Base-by-base conservation (phyloP, 2,113 vertebrate species). In the Saccopteryx leptura region DNA sequence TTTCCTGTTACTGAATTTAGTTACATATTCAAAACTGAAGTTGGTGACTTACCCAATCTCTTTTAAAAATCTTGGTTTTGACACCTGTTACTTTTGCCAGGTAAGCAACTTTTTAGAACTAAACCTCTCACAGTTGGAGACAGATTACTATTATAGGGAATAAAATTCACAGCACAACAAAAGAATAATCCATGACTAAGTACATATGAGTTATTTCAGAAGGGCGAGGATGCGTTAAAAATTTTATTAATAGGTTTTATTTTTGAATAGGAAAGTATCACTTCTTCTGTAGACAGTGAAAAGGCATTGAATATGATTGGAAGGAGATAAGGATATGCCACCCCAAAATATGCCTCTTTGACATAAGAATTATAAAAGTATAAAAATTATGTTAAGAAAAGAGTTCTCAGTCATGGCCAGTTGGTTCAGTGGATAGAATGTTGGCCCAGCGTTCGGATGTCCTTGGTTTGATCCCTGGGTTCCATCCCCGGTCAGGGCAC, bases 11-110 rank as follows among this genome's bases (percentile, higher is more conserved):
- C 24, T 86, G 31, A 58, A 86, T 80, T 81, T 58, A 88, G 26
- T 52, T 86, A 88, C 26, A 79, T 52, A 93, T 61, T 83, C 69
- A 60, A 97, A 96, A 88, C 58, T 21, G 89, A 91, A 94, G 31
- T 82, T 18, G 26, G 7, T 76, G 3, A 48, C 17, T 94, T 79
- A 60, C 4, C 50, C 39, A 63, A 63, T 54, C 39, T 18, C 65
- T 31, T 72, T 86, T 39, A 23, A 97, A 91, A 93, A 85, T 1
- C 11, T 72, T 39, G 28, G 56, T 60, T 86, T 88, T 78, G 54
- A 65, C 60, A 84, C 52, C 23, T 91, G 15, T 50, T 54, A 56
- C 50, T 86, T 89, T 23, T 63, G 69, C 63, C 50, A 94, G 75
- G 46, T 46, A 87, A 83, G 56, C 46, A 61, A 56, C 58, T 72